Conservation (phyloP, 2,797 vertebrate genomes). For the Zenarchopterus dispar region DNA sequence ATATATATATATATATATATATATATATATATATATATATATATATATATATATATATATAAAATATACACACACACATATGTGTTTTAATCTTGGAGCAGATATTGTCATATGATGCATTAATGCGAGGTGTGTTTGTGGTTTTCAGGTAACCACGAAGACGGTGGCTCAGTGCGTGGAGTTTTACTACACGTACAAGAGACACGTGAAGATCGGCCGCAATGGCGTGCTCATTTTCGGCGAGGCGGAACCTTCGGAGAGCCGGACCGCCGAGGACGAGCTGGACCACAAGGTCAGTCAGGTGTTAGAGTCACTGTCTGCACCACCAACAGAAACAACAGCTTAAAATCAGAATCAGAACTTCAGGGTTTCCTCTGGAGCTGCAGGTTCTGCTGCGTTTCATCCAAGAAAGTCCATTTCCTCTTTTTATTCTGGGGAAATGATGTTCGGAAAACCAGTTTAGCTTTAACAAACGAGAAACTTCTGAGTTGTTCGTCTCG, state of each 20-base stretch:
- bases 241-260: conserved; percentile 83
- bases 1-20: too few relatives aligned
- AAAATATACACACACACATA: too few relatives aligned
- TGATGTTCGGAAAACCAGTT: neutral
- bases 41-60: too few relatives aligned
- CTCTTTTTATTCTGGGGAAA: too few relatives aligned
- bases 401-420: too few relatives aligned
- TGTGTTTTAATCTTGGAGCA: too few relatives aligned
- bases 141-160: conserved; percentile 91
- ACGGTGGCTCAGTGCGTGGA: conserved; percentile 96
- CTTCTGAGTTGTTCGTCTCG: conserved; percentile 18
- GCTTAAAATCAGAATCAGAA: too few relatives aligned
- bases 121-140: neutral
- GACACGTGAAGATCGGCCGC: conserved; percentile 94
- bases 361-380: too few relatives aligned
- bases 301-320: neutral
- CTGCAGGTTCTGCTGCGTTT: too few relatives aligned
- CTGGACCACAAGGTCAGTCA: conserved; percentile 87
- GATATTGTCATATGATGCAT: too few relatives aligned
- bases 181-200: conserved; percentile 98
- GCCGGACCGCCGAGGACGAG: conserved; percentile 86
- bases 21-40: too few relatives aligned
- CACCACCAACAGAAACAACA: too few relatives aligned
- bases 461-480: neutral
- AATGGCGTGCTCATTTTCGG: conserved; percentile 91